Percentiles rank a stretch among this genome's conserved stretches.
These are phyloP conservation scores for Furnarius figulus DNA, from an alignment of 2,113 vertebrate species.

Conservation along the genomic window DNA sequence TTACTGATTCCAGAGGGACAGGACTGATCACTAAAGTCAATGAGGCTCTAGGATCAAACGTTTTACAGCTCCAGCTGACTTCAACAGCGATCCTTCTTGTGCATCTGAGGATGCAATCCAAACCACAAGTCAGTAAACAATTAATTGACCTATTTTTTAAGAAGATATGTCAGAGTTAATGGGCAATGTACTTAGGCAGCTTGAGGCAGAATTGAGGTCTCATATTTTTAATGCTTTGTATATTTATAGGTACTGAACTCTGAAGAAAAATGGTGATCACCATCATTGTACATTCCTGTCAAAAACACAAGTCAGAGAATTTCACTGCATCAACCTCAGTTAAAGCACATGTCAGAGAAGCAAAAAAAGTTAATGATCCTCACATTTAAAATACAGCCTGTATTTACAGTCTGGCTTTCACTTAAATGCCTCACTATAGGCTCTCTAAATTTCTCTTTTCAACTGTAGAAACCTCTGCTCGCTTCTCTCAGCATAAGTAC, in stretches of 20 bases:
- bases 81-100: background rate
- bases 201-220: conserved; percentile 33
- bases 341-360: conserved; percentile 31
- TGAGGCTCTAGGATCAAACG: background rate
- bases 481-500: background rate
- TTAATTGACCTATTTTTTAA: conserved; percentile 16
- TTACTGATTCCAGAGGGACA: background rate
- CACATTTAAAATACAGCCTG: conserved; percentile 9
- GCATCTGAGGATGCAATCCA: background rate
- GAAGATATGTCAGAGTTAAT: background rate
- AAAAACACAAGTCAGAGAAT: conserved; percentile 30
- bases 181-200: conserved; percentile 23
- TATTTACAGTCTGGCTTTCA: conserved; percentile 33
- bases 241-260: conserved; percentile 39
- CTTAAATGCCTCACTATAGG: background rate
- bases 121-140: conserved; percentile 17
- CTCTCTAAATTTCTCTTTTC: background rate
- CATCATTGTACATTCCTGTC: conserved; percentile 16
- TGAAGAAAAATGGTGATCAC: background rate
- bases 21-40: background rate
- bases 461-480: background rate
- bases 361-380: background rate
- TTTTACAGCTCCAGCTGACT: background rate
- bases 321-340: background rate
- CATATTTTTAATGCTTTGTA: conserved; percentile 46